Evolutionary conservation across 30 jellyfish, hydroid and myxozoan species (phyloP), one percentile per base, ranked within the genome.

Genomic region (Mastigias papua): DNA sequence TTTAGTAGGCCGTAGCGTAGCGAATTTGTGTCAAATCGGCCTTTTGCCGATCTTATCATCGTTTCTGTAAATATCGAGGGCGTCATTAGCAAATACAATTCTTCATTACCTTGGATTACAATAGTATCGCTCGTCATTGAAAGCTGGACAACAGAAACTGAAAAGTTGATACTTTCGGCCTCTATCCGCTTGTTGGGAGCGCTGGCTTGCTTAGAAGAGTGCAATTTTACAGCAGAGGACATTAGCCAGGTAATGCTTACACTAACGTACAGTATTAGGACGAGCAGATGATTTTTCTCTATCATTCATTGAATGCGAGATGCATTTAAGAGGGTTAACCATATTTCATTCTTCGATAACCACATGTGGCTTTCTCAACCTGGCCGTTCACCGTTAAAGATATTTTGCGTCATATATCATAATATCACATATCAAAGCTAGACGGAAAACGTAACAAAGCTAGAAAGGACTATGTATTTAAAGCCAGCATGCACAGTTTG

Each of bases 1-100:
- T 29, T 54, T 77, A n/a, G n/a, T 77, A 77, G 88, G 78, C 88
- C 78, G 34, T 63, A 21, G 48, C 67, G 23, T 16, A 51, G 2
- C 67, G 27, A 51, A 51, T 11, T 51, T 21, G 67, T 51, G 67
- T 25, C 50, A n/a, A 22, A 25, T 65, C 48, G n/a, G 15, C 4
- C 22, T 35, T 48, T 15, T 1, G 7, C 76, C 49, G 72, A 70
- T 73, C 69, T 25, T 58, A 42, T 73, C 69, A 22, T 8, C 58
- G 50, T 33, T 42, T 50, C 62, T 1, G 86, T 37, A 34, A 69
- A 31, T 58, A 13, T 69, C 28, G 60, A 48, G 13, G 57, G 17
- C 7, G 57, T 51, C 5, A 13, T 5, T 10, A 10, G 25, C 67
- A 51, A 51, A 9, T 51, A 51, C 17, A 13, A 1, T 17, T 16